These are phyloP conservation scores for Proctacanthus coquilletti DNA, from an alignment of 1,140 invertebrate species.

Conservation along the genomic window DNA sequence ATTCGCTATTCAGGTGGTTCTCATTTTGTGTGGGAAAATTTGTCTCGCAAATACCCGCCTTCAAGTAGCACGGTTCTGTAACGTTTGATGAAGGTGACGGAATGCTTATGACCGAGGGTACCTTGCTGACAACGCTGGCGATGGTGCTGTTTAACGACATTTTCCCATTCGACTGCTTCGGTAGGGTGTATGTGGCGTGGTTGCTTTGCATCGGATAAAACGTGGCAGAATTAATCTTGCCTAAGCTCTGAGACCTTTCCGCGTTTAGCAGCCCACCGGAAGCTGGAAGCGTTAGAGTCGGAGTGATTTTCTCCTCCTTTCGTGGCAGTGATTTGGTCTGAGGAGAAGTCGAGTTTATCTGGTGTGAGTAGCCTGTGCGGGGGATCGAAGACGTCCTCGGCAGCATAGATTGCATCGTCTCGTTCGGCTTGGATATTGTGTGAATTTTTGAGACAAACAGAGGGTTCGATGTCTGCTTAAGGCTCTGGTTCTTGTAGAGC, in stretches of 20 bases:
- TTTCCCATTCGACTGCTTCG: slow-evolving; percentile 27
- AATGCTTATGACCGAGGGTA: slow-evolving; percentile 27
- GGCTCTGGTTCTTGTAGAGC: slow-evolving; percentile 21
- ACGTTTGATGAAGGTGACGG: slow-evolving; percentile 14
- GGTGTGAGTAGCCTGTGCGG: neutral
- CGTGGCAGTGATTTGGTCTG: slow-evolving; percentile 11
- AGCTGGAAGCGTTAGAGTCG: slow-evolving; percentile 17
- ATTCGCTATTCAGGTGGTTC: no score
- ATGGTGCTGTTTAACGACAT: slow-evolving; percentile 27
- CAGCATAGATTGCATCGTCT: slow-evolving; percentile 8
- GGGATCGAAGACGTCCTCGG: neutral
- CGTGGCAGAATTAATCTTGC: slow-evolving; percentile 25
- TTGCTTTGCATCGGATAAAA: slow-evolving; percentile 25
- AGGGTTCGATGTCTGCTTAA: neutral
- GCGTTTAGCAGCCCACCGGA: slow-evolving; percentile 9
- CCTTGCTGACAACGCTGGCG: slow-evolving; percentile 27
- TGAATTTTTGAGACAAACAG: slow-evolving; percentile 1
- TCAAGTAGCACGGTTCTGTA: no score
- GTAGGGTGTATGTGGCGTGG: slow-evolving; percentile 28
- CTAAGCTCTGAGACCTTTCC: slow-evolving; percentile 13
- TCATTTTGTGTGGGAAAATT: no score
- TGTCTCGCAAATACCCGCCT: no score
- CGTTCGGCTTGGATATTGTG: slow-evolving; percentile 8
- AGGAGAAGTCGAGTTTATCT: neutral
- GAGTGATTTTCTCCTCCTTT: slow-evolving; percentile 13